These are phyloP conservation scores for Leuciscus idus DNA, from an alignment of 2,113 vertebrate species.

Conservation along the genomic window DNA sequence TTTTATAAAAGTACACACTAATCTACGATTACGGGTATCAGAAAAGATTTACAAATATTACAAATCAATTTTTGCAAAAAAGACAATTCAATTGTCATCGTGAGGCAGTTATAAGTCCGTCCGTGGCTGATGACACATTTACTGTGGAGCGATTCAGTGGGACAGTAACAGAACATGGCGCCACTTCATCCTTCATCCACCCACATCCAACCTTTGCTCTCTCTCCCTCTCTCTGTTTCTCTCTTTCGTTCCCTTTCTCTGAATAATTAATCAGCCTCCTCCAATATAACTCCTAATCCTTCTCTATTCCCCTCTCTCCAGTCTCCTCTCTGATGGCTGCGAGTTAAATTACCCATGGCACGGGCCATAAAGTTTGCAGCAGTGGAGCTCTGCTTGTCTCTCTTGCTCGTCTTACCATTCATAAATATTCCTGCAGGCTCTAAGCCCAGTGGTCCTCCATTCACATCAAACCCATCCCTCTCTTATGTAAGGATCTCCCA, in stretches of 20 bases:
- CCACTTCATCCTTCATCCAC: constrained; percentile 43
- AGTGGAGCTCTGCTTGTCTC: constrained; percentile 10
- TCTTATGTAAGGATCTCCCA: constrained; percentile 10
- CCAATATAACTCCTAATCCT: constrained; percentile 52
- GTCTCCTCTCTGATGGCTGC: constrained; percentile 25
- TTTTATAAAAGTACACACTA: neutral
- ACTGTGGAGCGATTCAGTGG: constrained; percentile 23
- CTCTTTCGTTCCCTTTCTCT: constrained; percentile 40
- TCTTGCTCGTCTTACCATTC: constrained; percentile 42
- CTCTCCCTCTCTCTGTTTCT: constrained; percentile 33
- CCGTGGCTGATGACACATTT: neutral
- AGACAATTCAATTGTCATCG: neutral
- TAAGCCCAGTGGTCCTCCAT: constrained; percentile 17
- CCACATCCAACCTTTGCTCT: constrained; percentile 47
- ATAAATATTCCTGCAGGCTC: constrained; percentile 49
- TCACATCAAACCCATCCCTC: constrained; percentile 25
- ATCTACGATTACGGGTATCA: neutral
- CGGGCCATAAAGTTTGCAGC: constrained; percentile 21
- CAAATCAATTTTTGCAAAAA: neutral
- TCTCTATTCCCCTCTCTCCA: constrained; percentile 54
- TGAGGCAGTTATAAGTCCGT: constrained; percentile 10
- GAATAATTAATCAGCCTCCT: constrained; percentile 43
- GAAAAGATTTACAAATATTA: neutral
- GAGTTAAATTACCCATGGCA: constrained; percentile 32
- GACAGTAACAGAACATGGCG: constrained; percentile 34